phyloP scores from a whole-genome alignment of 2,888 invertebrate genomes.

The Dicyrtomina minuta region DNA sequence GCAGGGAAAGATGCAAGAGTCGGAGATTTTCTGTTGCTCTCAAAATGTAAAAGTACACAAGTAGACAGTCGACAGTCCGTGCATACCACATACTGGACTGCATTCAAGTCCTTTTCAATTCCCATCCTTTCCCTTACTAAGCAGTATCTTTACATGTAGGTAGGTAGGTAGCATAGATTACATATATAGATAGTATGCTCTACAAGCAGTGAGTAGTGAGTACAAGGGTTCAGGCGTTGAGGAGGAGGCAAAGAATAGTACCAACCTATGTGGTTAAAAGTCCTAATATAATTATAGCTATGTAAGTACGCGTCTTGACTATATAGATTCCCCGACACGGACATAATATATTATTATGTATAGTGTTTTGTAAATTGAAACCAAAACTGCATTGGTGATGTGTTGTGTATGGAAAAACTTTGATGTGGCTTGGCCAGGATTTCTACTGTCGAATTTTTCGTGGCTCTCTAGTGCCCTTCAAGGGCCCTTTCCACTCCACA shows the following conservation, averaged over 20 bases:
- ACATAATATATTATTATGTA: constrained; percentile 3
- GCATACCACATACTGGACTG: no score
- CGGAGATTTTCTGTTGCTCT: no score
- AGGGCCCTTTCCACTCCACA: constrained; percentile 22
- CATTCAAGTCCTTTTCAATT: no score
- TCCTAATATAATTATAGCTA: not conserved
- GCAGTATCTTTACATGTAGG: no score
- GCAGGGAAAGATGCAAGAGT: no score
- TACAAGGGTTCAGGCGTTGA: not conserved
- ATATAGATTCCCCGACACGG: constrained; percentile 13
- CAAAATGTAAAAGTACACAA: no score
- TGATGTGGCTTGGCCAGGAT: not conserved
- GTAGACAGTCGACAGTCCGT: no score
- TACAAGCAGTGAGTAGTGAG: no score
- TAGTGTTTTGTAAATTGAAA: constrained; percentile 25
- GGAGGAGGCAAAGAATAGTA: not conserved
- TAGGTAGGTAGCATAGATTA: no score
- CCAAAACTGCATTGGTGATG: constrained; percentile 12
- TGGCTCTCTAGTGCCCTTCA: constrained; percentile 27
- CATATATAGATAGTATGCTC: no score
- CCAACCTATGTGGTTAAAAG: not conserved
- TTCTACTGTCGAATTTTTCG: not conserved
- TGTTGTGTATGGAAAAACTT: not conserved
- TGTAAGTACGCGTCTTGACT: constrained; percentile 3
- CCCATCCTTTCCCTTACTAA: no score